Conservation (phyloP, 2,888 invertebrate species). For the Lamellibrachia columna region DNA sequence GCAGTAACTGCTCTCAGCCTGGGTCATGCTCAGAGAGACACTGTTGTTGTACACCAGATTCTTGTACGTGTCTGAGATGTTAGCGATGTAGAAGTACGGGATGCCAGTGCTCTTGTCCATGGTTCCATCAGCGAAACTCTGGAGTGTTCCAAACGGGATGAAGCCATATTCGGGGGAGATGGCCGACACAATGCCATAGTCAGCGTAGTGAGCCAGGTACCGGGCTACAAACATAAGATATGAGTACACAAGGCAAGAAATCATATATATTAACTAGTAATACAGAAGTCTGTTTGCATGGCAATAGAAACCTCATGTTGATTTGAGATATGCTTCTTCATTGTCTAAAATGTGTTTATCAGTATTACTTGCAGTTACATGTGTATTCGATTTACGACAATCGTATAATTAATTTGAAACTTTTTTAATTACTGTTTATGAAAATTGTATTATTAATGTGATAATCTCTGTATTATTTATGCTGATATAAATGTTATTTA, state of each 20-base stretch:
- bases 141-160: conserved; percentile 34
- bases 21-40: conserved; percentile 29
- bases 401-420: too few species aligned
- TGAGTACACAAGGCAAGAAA: not conserved
- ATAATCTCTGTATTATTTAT: too few species aligned
- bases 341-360: too few species aligned
- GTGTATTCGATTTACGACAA: too few species aligned
- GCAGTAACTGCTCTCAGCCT: conserved; percentile 33
- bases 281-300: too few species aligned
- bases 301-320: too few species aligned
- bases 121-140: conserved; percentile 32
- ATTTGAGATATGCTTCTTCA: too few species aligned
- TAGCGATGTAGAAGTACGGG: conserved; percentile 37
- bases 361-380: too few species aligned
- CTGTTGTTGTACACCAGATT: conserved; percentile 33
- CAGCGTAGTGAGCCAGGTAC: conserved; percentile 32
- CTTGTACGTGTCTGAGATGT: conserved; percentile 30
- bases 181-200: conserved; percentile 32
- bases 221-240: not conserved
- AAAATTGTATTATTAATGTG: too few species aligned
- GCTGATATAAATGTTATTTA: too few species aligned
- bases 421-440: too few species aligned
- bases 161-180: conserved; percentile 31
- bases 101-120: conserved; percentile 33
- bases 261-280: not conserved